A percentile compares a stretch with the other conserved stretches of the same genome.
Conservation (phyloP, 2,888 invertebrate genomes). For the Dusona sp. region DNA sequence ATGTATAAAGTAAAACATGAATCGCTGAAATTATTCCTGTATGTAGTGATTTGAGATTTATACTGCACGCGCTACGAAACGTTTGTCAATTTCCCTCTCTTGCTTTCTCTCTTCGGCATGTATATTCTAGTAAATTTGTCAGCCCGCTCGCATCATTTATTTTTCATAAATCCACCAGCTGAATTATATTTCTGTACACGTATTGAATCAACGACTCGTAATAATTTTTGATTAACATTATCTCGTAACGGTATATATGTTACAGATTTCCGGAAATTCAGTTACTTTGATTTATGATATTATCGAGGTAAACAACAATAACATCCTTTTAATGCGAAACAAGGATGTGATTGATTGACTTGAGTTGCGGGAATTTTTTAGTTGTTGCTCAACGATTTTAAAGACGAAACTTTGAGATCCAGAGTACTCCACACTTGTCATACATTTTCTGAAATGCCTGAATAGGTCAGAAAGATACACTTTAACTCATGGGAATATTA, state of each 20-base stretch:
- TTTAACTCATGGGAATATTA: neutral
- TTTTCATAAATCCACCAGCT: conserved; percentile 21
- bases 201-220: neutral
- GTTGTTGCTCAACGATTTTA: no score
- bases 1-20: neutral
- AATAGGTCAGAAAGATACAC: neutral
- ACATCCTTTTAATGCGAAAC: neutral
- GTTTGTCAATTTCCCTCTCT: conserved; percentile 24
- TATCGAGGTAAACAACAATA: neutral
- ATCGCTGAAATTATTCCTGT: conserved; percentile 11
- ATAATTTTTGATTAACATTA: conserved; percentile 27
- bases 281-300: neutral
- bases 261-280: neutral
- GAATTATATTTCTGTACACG: conserved; percentile 1
- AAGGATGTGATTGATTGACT: neutral
- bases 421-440: no score
- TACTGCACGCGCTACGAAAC: neutral
- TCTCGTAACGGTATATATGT: neutral
- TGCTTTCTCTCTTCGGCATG: neutral
- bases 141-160: neutral
- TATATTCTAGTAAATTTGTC: neutral
- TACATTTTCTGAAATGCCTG: no score
- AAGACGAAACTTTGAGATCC: no score
- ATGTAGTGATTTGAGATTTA: conserved; percentile 5
- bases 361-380: no score